Evolutionary conservation across 2,113 vertebrate genomes (phyloP), one percentile per base, ranked within the genome.

Genomic region (Rhegmatorhina hoffmannsi): DNA sequence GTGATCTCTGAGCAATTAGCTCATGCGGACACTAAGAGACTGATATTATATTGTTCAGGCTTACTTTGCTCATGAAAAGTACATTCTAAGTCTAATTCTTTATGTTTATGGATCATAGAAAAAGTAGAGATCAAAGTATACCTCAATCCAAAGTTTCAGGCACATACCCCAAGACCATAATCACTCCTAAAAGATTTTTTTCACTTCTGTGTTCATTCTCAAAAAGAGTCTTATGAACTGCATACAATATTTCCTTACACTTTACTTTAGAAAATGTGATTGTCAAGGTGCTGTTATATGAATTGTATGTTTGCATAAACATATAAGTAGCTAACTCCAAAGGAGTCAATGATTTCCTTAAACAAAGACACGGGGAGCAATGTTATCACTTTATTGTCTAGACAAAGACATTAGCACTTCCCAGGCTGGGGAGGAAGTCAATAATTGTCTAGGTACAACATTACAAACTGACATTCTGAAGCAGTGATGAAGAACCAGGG

Each of bases 341-440:
- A 77, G 7, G 2, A 66, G 62, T 26, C 14, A 63, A 36, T 15
- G 13, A n/a, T 68, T 91, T 87, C 49, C 73, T 76, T 34, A 60
- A 78, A 59, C 2, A 3, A 40, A 55, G 46, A 47, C 43, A 69
- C 4, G 52, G 33, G 15, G n/a, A 77, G 4, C 0, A 0, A 44
- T 24, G 20, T 17, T 53, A 84, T 17, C 6, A 26, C 31, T 73
- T 69, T 80, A 21, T 60, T 66, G 34, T 52, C 84, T 69, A 60
- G 90, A 77, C 49, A 66, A 67, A 86, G 44, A 52, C 31, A 26
- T 69, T 24, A 84, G 8, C 26, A 17, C 16, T 75, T 80, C 53
- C 60, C 18, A 47, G 8, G 28, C 2, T 66, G 40, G 14, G 33
- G 17, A 73, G 8, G 44, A 59, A 69, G 46, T 77, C 72, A 73